Evolutionary conservation across 1,140 invertebrate species (phyloP).

Genomic region (Lysiphlebus fabarum): DNA sequence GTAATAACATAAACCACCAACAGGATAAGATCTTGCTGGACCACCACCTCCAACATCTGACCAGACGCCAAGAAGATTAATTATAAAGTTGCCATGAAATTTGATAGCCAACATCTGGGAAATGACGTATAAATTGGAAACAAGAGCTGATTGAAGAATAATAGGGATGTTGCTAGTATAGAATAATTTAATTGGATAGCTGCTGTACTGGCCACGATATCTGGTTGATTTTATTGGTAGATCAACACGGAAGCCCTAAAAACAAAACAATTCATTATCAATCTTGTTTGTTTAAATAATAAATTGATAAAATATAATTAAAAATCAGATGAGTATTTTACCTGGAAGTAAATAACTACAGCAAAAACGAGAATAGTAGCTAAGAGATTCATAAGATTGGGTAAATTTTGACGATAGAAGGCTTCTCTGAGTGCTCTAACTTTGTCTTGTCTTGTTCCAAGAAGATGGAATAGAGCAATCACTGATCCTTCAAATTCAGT

Average conservation of each 20-base stretch:
- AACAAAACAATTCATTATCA: constrained; percentile 24
- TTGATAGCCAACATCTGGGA: constrained; percentile 98
- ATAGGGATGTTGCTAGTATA: constrained; percentile 99
- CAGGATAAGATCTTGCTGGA: constrained; percentile 90
- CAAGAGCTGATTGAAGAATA: constrained; percentile 96
- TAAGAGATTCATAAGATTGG: constrained; percentile 98
- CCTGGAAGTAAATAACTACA: constrained; percentile 99
- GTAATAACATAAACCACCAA: constrained; percentile 98
- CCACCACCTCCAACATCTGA: constrained; percentile 95
- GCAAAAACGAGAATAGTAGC: constrained; percentile 98
- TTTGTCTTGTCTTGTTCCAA: constrained; percentile 97
- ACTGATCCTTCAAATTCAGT: constrained; percentile 99
- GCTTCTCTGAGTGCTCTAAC: constrained; percentile 95
- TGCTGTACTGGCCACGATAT: constrained; percentile 98
- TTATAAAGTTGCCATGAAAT: constrained; percentile 96
- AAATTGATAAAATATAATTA: no score
- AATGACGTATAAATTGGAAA: constrained; percentile 99
- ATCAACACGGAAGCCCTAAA: constrained; percentile 97
- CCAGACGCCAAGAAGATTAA: constrained; percentile 98
- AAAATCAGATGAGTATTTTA: constrained; percentile 41
- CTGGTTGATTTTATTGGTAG: constrained; percentile 98
- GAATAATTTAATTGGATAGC: constrained; percentile 99
- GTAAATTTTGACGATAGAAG: constrained; percentile 98
- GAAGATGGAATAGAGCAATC: constrained; percentile 93
- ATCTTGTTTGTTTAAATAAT: no score